A percentile compares a stretch with the other conserved stretches of the same genome.
phyloP scores from a whole-genome alignment of 2,888 invertebrate genomes.

The Lycia hirtaria region DNA sequence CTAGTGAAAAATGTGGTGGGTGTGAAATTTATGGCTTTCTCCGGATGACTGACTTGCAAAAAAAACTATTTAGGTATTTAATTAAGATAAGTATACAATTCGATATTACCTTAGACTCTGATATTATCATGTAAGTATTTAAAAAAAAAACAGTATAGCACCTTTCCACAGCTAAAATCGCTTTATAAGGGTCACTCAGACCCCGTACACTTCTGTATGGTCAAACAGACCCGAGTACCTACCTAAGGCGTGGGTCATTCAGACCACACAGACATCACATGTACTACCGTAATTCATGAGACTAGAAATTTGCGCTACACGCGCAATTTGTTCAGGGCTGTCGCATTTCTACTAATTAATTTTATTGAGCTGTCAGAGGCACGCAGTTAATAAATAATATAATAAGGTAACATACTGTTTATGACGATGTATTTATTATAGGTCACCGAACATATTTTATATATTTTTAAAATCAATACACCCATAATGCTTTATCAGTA shows the following conservation, averaged over 20 bases:
- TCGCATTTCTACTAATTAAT: slow-evolving; percentile 13
- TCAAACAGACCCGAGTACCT: neutral
- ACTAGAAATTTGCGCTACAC: slow-evolving; percentile 52
- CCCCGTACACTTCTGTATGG: neutral
- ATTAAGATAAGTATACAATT: too few relatives aligned
- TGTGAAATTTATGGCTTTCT: too few relatives aligned
- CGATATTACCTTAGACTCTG: neutral
- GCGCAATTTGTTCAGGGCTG: slow-evolving; percentile 66
- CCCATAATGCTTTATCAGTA: too few relatives aligned
- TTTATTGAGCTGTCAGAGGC: slow-evolving; percentile 3
- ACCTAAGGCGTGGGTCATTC: slow-evolving; percentile 44
- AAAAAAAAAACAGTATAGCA: too few relatives aligned
- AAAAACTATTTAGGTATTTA: too few relatives aligned
- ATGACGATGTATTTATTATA: too few relatives aligned
- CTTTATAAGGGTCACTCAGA: neutral
- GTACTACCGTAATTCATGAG: slow-evolving; percentile 67
- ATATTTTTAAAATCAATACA: too few relatives aligned
- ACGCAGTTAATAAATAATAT: neutral
- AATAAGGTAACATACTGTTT: neutral
- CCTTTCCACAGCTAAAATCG: too few relatives aligned
- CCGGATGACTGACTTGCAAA: too few relatives aligned
- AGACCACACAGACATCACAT: slow-evolving; percentile 42
- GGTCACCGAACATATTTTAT: too few relatives aligned
- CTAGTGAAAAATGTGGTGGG: too few relatives aligned
- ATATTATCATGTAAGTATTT: too few relatives aligned